Evolutionary conservation across 2,113 vertebrate species (phyloP).

Genomic region (Pardalotus punctatus): DNA sequence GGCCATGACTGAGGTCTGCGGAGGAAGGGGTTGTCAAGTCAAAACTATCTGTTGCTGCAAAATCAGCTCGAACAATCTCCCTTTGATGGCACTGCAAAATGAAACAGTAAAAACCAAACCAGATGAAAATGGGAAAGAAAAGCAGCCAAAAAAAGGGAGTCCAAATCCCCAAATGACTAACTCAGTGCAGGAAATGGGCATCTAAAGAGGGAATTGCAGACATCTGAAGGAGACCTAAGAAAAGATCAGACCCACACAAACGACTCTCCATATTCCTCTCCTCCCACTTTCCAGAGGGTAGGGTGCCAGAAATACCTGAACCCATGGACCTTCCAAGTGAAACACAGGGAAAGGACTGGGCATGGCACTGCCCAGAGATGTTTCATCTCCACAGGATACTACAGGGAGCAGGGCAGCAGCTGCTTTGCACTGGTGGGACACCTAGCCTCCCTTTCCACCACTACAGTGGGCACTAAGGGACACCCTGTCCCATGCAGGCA

Average conservation of each 20-base stretch:
- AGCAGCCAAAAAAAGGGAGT: constrained; percentile 21
- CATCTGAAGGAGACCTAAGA: constrained; percentile 42
- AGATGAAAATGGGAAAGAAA: constrained; percentile 40
- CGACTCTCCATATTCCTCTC: background rate
- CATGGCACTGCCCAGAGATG: background rate
- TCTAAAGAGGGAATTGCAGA: constrained; percentile 24
- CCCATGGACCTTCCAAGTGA: background rate
- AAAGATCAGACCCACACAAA: constrained; percentile 17
- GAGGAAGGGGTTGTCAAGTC: constrained; percentile 3
- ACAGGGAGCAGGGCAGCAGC: background rate
- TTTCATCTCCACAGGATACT: background rate
- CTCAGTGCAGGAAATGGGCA: background rate
- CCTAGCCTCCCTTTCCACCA: background rate
- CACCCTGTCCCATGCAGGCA: background rate
- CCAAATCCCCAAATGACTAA: constrained; percentile 49
- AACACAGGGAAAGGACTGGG: background rate
- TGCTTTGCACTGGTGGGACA: background rate
- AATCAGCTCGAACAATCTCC: constrained; percentile 17
- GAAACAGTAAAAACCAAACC: constrained; percentile 44
- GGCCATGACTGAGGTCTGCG: constrained; percentile 14
- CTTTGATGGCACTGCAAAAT: constrained; percentile 57
- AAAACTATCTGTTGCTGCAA: constrained; percentile 47
- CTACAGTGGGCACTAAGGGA: background rate
- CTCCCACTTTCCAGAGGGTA: background rate
- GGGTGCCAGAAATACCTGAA: background rate